Evolutionary conservation across 2,888 invertebrate genomes (phyloP).

Genomic region (Amblyjoppa proteus): DNA sequence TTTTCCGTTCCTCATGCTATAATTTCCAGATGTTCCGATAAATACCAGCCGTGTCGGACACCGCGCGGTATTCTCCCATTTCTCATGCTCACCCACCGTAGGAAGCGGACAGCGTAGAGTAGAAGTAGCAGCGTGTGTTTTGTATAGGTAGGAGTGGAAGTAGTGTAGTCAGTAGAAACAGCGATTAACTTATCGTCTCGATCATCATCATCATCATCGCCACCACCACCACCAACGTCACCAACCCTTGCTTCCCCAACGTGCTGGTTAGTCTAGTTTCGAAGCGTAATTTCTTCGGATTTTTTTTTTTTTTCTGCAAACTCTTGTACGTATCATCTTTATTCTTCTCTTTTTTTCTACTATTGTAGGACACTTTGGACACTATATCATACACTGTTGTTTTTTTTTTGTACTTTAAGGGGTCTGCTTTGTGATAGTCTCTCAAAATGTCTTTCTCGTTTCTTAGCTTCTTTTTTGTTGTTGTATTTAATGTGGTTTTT

Average conservation of each 20-base stretch:
- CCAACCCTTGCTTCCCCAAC: constrained; percentile 57
- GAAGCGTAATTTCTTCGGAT: constrained; percentile 51
- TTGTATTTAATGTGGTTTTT: constrained; percentile 25
- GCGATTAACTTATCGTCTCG: constrained; percentile 40
- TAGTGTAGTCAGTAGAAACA: constrained; percentile 46
- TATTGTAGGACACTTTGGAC: constrained; percentile 68
- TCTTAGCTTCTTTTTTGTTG: constrained; percentile 25
- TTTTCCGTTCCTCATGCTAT: constrained; percentile 16
- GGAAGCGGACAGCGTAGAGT: constrained; percentile 61
- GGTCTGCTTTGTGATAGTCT: constrained; percentile 56
- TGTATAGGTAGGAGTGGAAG: constrained; percentile 53
- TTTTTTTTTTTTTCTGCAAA: constrained; percentile 62
- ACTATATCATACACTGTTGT: constrained; percentile 58
- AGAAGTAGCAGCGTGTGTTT: constrained; percentile 55
- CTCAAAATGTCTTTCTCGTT: constrained; percentile 41
- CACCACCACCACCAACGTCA: constrained; percentile 53
- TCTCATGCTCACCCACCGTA: constrained; percentile 69
- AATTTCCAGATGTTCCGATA: constrained; percentile 8
- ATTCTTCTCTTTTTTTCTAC: constrained; percentile 40
- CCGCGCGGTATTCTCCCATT: constrained; percentile 48
- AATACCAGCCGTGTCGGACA: constrained; percentile 27
- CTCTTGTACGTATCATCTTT: constrained; percentile 55
- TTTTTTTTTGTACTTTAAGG: constrained; percentile 64
- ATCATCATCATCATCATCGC: constrained; percentile 39
- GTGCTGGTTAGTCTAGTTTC: constrained; percentile 69